These are phyloP conservation scores for Dicrostonyx torquatus DNA, from an alignment of 2,797 vertebrate genomes.

Conservation along the genomic window DNA sequence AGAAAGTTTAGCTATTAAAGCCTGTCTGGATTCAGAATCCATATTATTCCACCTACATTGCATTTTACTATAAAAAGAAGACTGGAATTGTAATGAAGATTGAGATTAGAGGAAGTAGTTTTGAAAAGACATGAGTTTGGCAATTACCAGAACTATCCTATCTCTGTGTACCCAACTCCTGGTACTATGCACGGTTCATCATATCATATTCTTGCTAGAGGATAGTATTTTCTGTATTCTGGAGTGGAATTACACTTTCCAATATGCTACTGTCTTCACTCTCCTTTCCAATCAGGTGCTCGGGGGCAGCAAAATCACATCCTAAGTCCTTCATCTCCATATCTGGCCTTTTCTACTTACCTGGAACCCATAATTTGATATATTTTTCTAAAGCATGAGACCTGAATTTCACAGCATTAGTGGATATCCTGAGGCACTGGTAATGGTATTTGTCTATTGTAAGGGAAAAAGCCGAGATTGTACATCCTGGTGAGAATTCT, in stretches of 20 bases:
- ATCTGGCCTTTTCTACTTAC: not conserved
- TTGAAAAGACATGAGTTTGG: not conserved
- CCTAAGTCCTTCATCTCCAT: not conserved
- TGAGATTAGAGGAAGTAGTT: not conserved
- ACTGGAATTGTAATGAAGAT: not conserved
- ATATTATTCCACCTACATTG: not conserved
- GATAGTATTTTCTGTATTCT: not conserved
- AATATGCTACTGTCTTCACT: not conserved
- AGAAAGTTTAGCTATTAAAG: conserved; percentile 19
- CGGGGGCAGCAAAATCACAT: not conserved
- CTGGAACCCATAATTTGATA: not conserved
- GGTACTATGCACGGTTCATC: not conserved
- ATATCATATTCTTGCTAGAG: not conserved
- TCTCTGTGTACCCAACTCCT: not conserved
- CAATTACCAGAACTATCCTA: not conserved
- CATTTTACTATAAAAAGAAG: conserved; percentile 21
- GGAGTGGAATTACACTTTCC: not conserved
- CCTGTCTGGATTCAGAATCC: conserved; percentile 1
- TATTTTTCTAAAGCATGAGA: not conserved
- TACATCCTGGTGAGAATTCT: not conserved
- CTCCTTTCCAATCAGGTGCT: not conserved
- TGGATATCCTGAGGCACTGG: not conserved
- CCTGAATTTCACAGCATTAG: not conserved
- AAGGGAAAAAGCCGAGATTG: not conserved
- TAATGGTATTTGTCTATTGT: not conserved